phyloP scores from a whole-genome alignment of 2,888 invertebrate species.

The Drosophila parthenogenetica region DNA sequence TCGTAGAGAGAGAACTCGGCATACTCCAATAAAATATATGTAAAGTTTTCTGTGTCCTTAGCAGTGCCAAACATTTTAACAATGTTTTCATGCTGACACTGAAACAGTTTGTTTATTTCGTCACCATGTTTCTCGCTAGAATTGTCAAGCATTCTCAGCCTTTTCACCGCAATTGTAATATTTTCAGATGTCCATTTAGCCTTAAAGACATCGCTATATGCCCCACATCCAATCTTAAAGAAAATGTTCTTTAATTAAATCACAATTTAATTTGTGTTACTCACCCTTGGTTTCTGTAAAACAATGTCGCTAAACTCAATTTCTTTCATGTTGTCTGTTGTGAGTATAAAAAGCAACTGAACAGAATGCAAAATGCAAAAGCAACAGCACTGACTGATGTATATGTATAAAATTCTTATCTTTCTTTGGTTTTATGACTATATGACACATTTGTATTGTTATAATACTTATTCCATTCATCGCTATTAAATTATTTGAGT shows the following conservation, averaged over 20 bases:
- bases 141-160: neutral
- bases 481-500: no score
- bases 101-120: neutral
- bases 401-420: no score
- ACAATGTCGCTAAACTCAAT: neutral
- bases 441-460: no score
- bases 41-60: neutral
- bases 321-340: neutral
- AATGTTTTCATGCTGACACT: slow-evolving; percentile 9
- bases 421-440: no score
- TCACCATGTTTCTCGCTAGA: neutral
- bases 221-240: neutral
- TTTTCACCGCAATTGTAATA: slow-evolving; percentile 6
- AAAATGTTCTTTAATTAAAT: neutral
- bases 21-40: slow-evolving; percentile 5
- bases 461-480: no score
- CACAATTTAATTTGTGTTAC: neutral
- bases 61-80: slow-evolving; percentile 2
- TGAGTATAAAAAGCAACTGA: no score
- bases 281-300: neutral
- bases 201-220: neutral
- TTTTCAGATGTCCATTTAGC: neutral
- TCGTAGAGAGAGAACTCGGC: slow-evolving; percentile 5
- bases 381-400: no score
- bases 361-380: no score